Percentiles rank a stretch among this genome's conserved stretches.
phyloP scores from a whole-genome alignment of 2,888 invertebrate genomes.

The Ophion costatus region DNA sequence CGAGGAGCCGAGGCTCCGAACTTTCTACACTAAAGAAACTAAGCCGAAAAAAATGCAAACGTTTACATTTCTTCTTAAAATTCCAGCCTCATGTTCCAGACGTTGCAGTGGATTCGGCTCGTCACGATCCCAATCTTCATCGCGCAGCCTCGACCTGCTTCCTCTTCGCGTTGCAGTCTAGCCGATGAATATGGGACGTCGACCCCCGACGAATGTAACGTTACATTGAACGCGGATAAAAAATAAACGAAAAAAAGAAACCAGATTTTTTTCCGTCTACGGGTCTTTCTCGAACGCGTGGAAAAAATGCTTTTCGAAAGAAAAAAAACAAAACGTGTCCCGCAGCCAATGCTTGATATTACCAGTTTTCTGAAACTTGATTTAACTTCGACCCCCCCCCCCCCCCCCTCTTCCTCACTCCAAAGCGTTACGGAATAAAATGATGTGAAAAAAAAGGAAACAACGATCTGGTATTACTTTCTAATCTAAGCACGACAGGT shows the following conservation, averaged over 20 bases:
- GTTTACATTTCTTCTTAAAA: too few relatives aligned
- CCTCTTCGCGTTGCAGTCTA: background rate
- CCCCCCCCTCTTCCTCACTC: background rate
- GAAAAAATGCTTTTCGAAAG: background rate
- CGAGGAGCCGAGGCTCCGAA: too few relatives aligned
- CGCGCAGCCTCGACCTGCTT: background rate
- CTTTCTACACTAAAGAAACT: too few relatives aligned
- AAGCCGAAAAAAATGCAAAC: too few relatives aligned
- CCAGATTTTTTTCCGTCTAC: background rate
- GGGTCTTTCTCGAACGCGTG: too few relatives aligned
- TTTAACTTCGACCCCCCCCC: background rate
- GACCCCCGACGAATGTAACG: too few relatives aligned
- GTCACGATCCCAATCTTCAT: background rate
- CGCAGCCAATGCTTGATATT: background rate
- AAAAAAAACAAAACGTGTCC: background rate
- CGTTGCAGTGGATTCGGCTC: too few relatives aligned
- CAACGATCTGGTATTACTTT: constrained; percentile 28
- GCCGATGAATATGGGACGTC: too few relatives aligned
- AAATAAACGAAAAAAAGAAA: background rate
- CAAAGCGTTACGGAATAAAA: background rate
- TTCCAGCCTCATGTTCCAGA: too few relatives aligned
- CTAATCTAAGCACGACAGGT: constrained; percentile 43
- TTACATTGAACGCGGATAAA: background rate
- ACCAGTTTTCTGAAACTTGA: constrained; percentile 1
- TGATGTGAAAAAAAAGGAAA: constrained; percentile 1